Evolutionary conservation across 92 coral and sea anemone genomes (phyloP).

Genomic region (Blastomussa wellsi): DNA sequence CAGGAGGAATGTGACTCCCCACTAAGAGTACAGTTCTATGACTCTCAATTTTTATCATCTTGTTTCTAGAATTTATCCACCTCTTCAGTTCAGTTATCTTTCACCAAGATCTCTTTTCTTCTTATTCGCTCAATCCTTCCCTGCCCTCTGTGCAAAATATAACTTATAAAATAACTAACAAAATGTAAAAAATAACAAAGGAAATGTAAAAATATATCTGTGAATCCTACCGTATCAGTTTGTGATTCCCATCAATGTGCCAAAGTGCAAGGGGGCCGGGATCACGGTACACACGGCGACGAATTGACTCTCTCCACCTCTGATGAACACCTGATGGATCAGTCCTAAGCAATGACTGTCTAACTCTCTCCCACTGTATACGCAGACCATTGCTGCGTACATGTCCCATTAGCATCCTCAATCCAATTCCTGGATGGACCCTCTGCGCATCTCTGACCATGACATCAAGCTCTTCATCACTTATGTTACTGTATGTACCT

Average conservation of each 20-base stretch:
- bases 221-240: slow-evolving; percentile 45
- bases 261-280: slow-evolving; percentile 58
- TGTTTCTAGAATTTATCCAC: too few relatives aligned
- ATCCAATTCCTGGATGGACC: slow-evolving; percentile 35
- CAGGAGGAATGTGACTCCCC: too few relatives aligned
- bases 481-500: slow-evolving; percentile 33
- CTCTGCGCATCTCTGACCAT: slow-evolving; percentile 37
- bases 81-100: too few relatives aligned
- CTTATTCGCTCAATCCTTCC: too few relatives aligned
- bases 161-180: too few relatives aligned
- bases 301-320: slow-evolving; percentile 45
- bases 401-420: slow-evolving; percentile 50
- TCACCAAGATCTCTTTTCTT: too few relatives aligned
- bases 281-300: slow-evolving; percentile 45
- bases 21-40: too few relatives aligned
- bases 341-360: slow-evolving; percentile 52
- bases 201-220: too few relatives aligned
- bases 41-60: too few relatives aligned
- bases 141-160: too few relatives aligned
- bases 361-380: slow-evolving; percentile 46
- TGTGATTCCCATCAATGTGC: slow-evolving; percentile 68
- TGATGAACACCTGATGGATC: slow-evolving; percentile 55
- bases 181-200: too few relatives aligned
- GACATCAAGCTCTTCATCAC: slow-evolving; percentile 36
- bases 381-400: slow-evolving; percentile 32